Conservation (phyloP, 2,888 invertebrate genomes). For the Villa cingulata region DNA sequence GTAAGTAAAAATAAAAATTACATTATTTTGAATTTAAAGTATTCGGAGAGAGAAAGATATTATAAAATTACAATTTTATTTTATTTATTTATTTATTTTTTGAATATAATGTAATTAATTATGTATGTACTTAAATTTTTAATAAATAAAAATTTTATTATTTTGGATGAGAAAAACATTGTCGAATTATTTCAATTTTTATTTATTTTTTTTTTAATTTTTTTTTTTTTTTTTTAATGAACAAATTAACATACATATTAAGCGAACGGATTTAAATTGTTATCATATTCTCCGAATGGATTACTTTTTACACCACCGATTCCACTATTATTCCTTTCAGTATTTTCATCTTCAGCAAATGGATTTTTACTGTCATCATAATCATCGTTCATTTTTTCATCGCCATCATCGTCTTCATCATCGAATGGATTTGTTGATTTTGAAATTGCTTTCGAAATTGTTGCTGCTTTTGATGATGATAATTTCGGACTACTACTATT, state of each 20-base stretch:
- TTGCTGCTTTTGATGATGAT: background rate
- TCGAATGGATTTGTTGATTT: slow-evolving; percentile 16
- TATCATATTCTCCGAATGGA: slow-evolving; percentile 57
- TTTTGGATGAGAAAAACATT: too few species aligned
- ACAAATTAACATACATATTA: background rate
- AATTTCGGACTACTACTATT: slow-evolving; percentile 9
- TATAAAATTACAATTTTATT: too few species aligned
- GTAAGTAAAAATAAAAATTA: too few species aligned
- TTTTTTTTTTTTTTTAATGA: too few species aligned
- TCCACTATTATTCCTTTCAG: slow-evolving; percentile 8
- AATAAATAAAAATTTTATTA: too few species aligned
- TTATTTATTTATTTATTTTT: too few species aligned
- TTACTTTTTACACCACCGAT: slow-evolving; percentile 28
- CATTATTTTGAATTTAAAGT: too few species aligned
- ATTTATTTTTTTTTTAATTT: too few species aligned
- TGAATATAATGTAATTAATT: too few species aligned
- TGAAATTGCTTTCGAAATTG: background rate
- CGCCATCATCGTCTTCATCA: slow-evolving; percentile 8
- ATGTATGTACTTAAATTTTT: too few species aligned
- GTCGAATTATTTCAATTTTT: too few species aligned
- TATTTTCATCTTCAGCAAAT: slow-evolving; percentile 42
- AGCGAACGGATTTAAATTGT: slow-evolving; percentile 58
- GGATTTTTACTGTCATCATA: slow-evolving; percentile 54
- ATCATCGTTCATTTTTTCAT: slow-evolving; percentile 37
- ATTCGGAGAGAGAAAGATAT: too few species aligned